These are phyloP conservation scores for Aphyosemion australe DNA, from an alignment of 2,113 vertebrate species.

Conservation along the genomic window DNA sequence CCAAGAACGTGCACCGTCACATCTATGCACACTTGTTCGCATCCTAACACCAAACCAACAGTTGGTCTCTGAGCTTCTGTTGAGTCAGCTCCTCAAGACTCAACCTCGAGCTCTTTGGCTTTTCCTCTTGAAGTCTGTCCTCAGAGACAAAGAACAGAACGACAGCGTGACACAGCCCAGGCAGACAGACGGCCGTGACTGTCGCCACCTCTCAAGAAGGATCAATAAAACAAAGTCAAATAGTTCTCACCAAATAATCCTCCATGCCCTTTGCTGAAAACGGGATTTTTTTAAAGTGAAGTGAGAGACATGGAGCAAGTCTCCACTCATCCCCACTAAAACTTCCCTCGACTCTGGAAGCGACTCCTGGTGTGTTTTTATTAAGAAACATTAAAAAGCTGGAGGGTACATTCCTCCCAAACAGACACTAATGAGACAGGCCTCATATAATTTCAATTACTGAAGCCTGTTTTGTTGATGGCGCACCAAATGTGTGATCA, in stretches of 20 bases:
- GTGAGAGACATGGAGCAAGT: conserved; percentile 8
- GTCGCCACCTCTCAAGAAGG: conserved; percentile 33
- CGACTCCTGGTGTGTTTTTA: not conserved
- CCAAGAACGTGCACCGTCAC: conserved; percentile 31
- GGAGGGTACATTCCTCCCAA: not conserved
- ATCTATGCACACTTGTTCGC: conserved; percentile 6
- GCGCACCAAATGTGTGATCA: not conserved
- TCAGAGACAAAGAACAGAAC: conserved; percentile 32
- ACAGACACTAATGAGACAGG: not conserved
- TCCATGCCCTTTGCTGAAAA: conserved; percentile 55
- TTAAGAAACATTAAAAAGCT: not conserved
- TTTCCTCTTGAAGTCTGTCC: conserved; percentile 40
- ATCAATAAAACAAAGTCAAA: conserved; percentile 70
- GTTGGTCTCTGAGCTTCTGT: conserved; percentile 38
- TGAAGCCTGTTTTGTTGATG: not conserved
- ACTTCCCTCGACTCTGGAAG: conserved; percentile 30
- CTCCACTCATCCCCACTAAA: conserved; percentile 20
- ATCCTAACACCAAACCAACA: conserved; percentile 35
- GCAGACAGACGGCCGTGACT: conserved; percentile 14
- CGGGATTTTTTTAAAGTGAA: conserved; percentile 30
- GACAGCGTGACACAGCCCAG: conserved; percentile 26
- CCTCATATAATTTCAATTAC: not conserved
- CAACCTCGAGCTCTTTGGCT: conserved; percentile 44
- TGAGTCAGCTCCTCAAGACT: conserved; percentile 51
- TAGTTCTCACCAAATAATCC: conserved; percentile 47